These are phyloP conservation scores for Drosophila mimica DNA, from an alignment of 2,888 invertebrate species.

Conservation along the genomic window DNA sequence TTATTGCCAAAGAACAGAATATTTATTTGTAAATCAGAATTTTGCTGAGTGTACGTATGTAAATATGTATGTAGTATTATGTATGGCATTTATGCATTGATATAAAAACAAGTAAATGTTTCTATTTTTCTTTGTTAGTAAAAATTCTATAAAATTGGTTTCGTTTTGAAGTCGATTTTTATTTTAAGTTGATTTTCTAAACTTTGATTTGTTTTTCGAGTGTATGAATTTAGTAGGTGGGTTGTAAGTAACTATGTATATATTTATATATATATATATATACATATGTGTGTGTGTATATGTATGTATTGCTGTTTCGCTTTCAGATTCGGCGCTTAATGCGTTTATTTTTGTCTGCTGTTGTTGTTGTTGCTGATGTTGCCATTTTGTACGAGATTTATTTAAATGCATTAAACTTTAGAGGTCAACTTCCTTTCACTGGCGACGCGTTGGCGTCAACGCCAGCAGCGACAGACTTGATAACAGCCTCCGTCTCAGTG, in stretches of 20 bases:
- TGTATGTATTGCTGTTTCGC: slow-evolving; percentile 56
- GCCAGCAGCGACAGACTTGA: slow-evolving; percentile 43
- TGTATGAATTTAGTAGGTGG: background rate
- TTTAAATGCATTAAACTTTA: slow-evolving; percentile 83
- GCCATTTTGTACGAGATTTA: slow-evolving; percentile 63
- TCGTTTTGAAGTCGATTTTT: background rate
- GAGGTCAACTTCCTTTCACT: slow-evolving; percentile 83
- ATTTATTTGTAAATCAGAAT: too few relatives aligned
- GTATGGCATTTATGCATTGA: background rate
- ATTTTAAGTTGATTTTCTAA: background rate
- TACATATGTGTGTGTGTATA: background rate
- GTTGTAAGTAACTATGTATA: background rate
- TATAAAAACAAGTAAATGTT: too few relatives aligned
- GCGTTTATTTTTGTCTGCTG: slow-evolving; percentile 42
- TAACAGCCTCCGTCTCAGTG: slow-evolving; percentile 56
- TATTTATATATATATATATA: background rate
- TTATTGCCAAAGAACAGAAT: too few relatives aligned
- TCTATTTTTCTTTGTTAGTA: too few relatives aligned
- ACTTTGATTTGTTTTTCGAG: background rate
- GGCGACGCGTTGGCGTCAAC: slow-evolving; percentile 61
- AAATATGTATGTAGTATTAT: background rate
- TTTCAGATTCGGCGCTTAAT: slow-evolving; percentile 73
- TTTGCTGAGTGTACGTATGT: background rate
- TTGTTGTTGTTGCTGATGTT: slow-evolving; percentile 27
- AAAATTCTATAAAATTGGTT: background rate